phyloP scores from a whole-genome alignment of 2,888 invertebrate species.

The Trachelus tabidus region DNA sequence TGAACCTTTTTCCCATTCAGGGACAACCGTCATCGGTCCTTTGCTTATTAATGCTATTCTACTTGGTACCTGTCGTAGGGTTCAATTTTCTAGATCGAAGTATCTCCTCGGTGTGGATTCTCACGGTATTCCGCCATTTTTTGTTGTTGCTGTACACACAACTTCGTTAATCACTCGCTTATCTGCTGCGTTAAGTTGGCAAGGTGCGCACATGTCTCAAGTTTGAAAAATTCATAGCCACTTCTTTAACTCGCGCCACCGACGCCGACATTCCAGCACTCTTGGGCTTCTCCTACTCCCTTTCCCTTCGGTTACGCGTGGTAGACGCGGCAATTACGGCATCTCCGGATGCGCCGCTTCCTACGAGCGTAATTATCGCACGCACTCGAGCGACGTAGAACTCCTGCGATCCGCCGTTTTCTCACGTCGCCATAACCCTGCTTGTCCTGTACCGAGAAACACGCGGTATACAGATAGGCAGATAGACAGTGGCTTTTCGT shows the following conservation, averaged over 20 bases:
- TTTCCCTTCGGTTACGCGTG: background rate
- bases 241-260: background rate
- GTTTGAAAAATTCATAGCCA: background rate
- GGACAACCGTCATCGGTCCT: constrained; percentile 13
- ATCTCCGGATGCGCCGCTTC: constrained; percentile 31
- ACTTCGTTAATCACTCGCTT: background rate
- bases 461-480: background rate
- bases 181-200: background rate
- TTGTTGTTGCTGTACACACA: background rate
- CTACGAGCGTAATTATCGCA: constrained; percentile 37
- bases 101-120: background rate
- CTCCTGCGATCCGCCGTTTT: constrained; percentile 11
- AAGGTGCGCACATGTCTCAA: background rate
- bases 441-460: background rate
- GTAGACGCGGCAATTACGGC: constrained; percentile 14
- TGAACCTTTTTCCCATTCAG: constrained; percentile 44
- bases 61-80: background rate
- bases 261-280: background rate
- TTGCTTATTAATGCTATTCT: background rate
- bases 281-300: background rate
- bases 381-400: constrained; percentile 14
- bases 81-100: background rate
- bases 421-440: background rate
- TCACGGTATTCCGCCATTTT: background rate
- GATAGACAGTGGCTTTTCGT: background rate